These are phyloP conservation scores for Alcedo atthis DNA, from an alignment of 2,797 vertebrate species.

Conservation along the genomic window DNA sequence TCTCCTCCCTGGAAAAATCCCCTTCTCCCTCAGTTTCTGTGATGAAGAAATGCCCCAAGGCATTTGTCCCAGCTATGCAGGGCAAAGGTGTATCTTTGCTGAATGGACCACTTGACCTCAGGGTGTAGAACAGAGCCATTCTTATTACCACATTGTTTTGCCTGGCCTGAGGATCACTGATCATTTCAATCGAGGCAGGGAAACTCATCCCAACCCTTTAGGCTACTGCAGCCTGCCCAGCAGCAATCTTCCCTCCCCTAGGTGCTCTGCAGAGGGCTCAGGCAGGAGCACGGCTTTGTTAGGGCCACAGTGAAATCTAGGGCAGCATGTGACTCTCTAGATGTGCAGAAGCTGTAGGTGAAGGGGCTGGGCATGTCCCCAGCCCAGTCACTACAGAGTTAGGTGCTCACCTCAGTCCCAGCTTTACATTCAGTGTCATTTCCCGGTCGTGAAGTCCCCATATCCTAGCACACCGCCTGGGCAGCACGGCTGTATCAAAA, in stretches of 20 bases:
- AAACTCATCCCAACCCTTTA: not conserved
- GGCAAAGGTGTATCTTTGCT: not conserved
- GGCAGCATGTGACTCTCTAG: not conserved
- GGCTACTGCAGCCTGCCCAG: not conserved
- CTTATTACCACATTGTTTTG: not conserved
- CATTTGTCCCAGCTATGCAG: not conserved
- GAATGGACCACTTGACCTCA: not conserved
- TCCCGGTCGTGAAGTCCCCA: rapidly evolving
- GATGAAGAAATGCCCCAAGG: not conserved
- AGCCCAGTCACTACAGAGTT: not conserved
- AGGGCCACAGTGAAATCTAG: not conserved
- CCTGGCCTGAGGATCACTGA: not conserved
- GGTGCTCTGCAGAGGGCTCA: not conserved
- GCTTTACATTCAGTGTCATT: not conserved
- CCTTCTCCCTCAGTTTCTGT: not conserved
- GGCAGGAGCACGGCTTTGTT: not conserved
- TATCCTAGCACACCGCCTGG: rapidly evolving
- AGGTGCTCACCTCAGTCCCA: not conserved
- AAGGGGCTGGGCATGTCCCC: not conserved
- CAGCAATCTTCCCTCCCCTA: not conserved
- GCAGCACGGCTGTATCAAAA: not conserved
- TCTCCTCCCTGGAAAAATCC: not conserved
- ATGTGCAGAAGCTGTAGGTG: not conserved
- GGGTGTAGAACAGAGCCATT: not conserved
- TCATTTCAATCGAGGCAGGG: not conserved